phyloP scores from a whole-genome alignment of 1,140 invertebrate genomes.

The Lepidotrigona ventralis region DNA sequence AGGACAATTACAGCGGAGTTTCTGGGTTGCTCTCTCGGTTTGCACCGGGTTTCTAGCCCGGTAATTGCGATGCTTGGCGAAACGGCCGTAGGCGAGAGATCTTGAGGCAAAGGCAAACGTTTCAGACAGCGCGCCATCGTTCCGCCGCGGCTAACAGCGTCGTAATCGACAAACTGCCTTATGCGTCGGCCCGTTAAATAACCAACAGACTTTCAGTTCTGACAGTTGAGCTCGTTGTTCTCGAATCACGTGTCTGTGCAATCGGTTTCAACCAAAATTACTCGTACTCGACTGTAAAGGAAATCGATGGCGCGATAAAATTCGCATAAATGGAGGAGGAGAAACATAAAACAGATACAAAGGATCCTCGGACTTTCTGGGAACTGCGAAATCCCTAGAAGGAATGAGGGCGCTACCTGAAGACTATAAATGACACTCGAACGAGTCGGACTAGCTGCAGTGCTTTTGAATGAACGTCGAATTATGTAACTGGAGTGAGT shows the following conservation, averaged over 20 bases:
- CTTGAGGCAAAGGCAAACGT: constrained; percentile 54
- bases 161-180: constrained; percentile 70
- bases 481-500: too few species aligned
- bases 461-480: too few species aligned
- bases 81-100: constrained; percentile 52
- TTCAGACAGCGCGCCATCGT: constrained; percentile 14
- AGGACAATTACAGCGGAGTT: constrained; percentile 25
- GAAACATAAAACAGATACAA: too few species aligned
- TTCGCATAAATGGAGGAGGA: too few species aligned
- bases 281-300: too few species aligned
- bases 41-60: neutral
- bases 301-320: too few species aligned
- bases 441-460: too few species aligned
- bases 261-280: neutral
- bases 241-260: constrained; percentile 33
- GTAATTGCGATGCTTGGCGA: constrained; percentile 28
- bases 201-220: constrained; percentile 66
- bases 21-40: neutral
- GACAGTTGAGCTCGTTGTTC: constrained; percentile 65
- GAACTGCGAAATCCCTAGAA: too few species aligned
- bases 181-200: constrained; percentile 69
- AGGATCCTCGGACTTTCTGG: too few species aligned
- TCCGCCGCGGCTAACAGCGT: constrained; percentile 54
- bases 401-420: too few species aligned
- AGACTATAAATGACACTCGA: too few species aligned